Conservation (phyloP, 2,797 vertebrate genomes). For the Fistularia tabacaria region DNA sequence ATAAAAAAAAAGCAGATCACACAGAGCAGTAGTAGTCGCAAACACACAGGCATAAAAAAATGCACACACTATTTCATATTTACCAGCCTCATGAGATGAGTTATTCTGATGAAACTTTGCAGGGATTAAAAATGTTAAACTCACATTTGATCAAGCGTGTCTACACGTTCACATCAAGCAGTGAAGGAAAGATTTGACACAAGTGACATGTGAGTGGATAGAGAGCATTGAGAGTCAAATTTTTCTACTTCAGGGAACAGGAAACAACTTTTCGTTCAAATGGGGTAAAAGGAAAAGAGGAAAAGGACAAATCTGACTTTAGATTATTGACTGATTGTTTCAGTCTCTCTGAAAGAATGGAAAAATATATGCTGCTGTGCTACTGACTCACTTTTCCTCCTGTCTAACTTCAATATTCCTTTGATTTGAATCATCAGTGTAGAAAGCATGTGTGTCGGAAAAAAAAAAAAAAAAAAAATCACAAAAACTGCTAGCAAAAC, state of each 20-base stretch:
- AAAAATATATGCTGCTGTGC: constrained; percentile 22
- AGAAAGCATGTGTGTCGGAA: constrained; percentile 22
- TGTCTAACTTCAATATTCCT: constrained; percentile 21
- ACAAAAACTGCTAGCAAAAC: constrained; percentile 17
- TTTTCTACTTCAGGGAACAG: constrained; percentile 52
- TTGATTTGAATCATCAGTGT: constrained; percentile 37
- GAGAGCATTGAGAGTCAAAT: constrained; percentile 64
- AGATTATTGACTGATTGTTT: constrained; percentile 42
- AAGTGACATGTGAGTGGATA: constrained; percentile 64
- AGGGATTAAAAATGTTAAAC: constrained; percentile 71
- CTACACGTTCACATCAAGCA: constrained; percentile 49
- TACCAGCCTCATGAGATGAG: constrained; percentile 60
- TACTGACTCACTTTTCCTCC: constrained; percentile 28
- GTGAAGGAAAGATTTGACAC: constrained; percentile 62
- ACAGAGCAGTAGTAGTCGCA: constrained; percentile 31
- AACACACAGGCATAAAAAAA: constrained; percentile 32
- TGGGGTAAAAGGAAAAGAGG: constrained; percentile 54
- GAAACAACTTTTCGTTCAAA: constrained; percentile 54
- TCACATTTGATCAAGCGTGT: constrained; percentile 70
- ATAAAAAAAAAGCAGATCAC: constrained; percentile 35
- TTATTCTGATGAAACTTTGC: constrained; percentile 70
- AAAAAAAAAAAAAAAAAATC: background rate
- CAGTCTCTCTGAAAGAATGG: constrained; percentile 30
- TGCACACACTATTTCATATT: constrained; percentile 48
- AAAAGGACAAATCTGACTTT: constrained; percentile 46